Base-by-base conservation (phyloP, 2,797 vertebrate genomes). In the Craterocephalus amniculus region DNA sequence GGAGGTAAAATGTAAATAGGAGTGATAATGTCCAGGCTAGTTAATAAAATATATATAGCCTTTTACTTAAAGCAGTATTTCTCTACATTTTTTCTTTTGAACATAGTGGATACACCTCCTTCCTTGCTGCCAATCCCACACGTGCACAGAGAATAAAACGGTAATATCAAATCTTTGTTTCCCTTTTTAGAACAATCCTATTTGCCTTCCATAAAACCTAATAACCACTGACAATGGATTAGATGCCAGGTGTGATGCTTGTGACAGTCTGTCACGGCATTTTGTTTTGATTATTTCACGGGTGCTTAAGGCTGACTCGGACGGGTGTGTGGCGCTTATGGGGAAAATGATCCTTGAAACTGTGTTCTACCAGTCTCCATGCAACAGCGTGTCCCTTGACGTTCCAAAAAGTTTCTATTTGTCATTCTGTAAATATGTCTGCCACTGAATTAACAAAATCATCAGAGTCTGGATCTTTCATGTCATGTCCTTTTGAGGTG, bases 191-290 rank as follows among this genome's bases (percentile, higher is more conserved):
- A 49, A 12, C 60, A 63, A 49, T 49, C 12, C 35, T 40, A 24
- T 22, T 63, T 62, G 34, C 18, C 27, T 22, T 48, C 29, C 20
- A 22, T 32, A 22, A 32, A 62, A 62, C 14, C 40, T 32, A 62
- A 62, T 48, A 11, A 43, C 20, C 45, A 24, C n/a, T 45, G 20
- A 29, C 29, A 27, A 48, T 20, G 27, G 18, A 62, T 22, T 6
- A 48, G 27, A 32, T 62, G 59, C 48, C 43, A 48, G 26, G 18
- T 48, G 59, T 62, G 59, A 62, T 22, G 59, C 43, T 49, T 62
- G 40, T 48, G n/a, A 62, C 36, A 10, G 43, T 20, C 40, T 20
- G 40, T 43, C 8, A 43, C 40, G 40, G 16, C 38, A 16, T 43
- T 45, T n/a, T 45, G 18, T 20, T 20, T 45, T n/a, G 18, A 45